phyloP scores from a whole-genome alignment of 2,888 invertebrate species.

The Tetanocera ferruginea region DNA sequence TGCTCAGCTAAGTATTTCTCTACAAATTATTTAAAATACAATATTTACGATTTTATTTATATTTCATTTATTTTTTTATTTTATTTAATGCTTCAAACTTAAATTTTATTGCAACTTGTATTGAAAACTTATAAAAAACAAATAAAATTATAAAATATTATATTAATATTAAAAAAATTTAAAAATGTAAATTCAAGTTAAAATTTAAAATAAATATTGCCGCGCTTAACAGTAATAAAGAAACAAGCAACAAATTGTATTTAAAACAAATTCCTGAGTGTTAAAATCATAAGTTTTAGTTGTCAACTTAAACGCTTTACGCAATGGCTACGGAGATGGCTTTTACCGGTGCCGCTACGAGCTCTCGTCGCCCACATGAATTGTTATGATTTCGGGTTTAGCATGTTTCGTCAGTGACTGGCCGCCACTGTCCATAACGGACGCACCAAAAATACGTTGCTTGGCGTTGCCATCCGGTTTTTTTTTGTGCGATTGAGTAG shows the following conservation, averaged over 20 bases:
- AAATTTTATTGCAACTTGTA: background rate
- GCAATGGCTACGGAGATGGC: background rate
- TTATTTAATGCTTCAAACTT: slow-evolving; percentile 26
- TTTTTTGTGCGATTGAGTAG: background rate
- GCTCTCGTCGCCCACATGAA: slow-evolving; percentile 63
- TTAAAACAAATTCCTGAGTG: slow-evolving; percentile 14
- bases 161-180: background rate
- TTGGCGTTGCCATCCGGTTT: slow-evolving; percentile 2
- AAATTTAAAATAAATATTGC: slow-evolving; percentile 19
- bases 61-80: background rate
- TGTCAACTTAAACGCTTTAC: background rate
- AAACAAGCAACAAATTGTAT: background rate
- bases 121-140: background rate
- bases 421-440: background rate
- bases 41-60: background rate
- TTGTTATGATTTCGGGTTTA: slow-evolving; percentile 61
- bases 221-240: background rate
- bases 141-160: background rate
- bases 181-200: background rate
- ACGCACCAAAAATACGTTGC: slow-evolving; percentile 13
- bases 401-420: slow-evolving; percentile 11
- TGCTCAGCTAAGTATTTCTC: too few relatives aligned
- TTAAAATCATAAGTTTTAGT: background rate
- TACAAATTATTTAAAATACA: too few relatives aligned
- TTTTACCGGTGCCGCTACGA: slow-evolving; percentile 26